Evolutionary conservation across 2,888 invertebrate species (phyloP).

Genomic region (Nemoura dubitans): DNA sequence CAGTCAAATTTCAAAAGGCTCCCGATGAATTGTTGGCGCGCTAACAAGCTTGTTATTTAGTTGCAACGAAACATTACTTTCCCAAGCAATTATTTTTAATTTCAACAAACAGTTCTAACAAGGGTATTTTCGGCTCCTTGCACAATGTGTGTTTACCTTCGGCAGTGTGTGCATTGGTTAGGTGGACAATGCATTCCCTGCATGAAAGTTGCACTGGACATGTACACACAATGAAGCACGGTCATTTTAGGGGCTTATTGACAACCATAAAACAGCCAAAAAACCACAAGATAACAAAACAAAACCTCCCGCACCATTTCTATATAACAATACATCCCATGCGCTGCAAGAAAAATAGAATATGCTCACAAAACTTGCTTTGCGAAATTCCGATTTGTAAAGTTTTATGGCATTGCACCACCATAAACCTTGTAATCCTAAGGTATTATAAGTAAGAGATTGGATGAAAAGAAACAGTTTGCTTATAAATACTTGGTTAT

Average conservation of each 20-base stretch:
- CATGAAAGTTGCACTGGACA: background rate
- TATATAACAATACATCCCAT: background rate
- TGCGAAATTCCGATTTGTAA: slow-evolving; percentile 29
- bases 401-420: slow-evolving; percentile 15
- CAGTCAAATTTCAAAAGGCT: background rate
- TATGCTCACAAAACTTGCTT: background rate
- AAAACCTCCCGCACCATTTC: background rate
- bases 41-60: background rate
- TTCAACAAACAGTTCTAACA: background rate
- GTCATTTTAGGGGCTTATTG: slow-evolving; percentile 19
- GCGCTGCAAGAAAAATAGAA: background rate
- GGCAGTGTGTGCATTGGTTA: background rate
- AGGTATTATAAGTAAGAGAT: background rate
- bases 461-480: background rate
- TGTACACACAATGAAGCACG: background rate
- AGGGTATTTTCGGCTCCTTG: background rate
- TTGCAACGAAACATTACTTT: background rate
- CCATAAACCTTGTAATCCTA: background rate
- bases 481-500: slow-evolving; percentile 7
- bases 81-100: background rate
- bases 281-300: background rate
- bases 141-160: background rate
- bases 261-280: slow-evolving; percentile 20
- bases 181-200: background rate
- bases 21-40: background rate